phyloP scores from a whole-genome alignment of 2,797 vertebrate genomes.

The Onychomys torridus region DNA sequence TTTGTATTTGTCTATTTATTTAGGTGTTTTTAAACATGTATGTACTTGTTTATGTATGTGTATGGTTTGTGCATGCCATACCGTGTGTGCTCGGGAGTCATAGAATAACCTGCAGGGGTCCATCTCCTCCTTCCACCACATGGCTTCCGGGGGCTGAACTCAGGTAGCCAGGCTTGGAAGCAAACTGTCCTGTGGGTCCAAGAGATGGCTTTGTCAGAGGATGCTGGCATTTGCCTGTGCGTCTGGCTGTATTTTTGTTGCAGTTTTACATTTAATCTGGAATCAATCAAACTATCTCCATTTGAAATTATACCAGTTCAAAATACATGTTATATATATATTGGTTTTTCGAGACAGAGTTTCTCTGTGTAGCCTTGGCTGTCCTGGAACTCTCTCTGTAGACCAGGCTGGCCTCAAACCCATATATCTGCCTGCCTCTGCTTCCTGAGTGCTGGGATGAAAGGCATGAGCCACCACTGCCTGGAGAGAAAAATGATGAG shows the following conservation, averaged over 20 bases:
- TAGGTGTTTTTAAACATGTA: not conserved
- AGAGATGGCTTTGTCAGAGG: slow-evolving; percentile 23
- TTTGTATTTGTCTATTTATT: not conserved
- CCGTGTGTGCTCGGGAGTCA: not conserved
- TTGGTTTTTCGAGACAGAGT: not conserved
- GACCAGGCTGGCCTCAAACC: not conserved
- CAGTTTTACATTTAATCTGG: slow-evolving; percentile 57
- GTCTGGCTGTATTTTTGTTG: not conserved
- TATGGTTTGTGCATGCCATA: not conserved
- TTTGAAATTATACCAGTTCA: slow-evolving; percentile 41
- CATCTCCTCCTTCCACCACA: not conserved
- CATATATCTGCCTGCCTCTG: not conserved
- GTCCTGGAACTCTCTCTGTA: not conserved
- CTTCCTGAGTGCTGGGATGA: not conserved
- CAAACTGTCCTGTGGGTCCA: not conserved
- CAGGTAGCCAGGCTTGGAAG: not conserved
- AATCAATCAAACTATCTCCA: slow-evolving; percentile 18
- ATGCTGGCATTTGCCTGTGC: not conserved
- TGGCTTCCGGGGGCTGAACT: not conserved
- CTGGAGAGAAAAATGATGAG: slow-evolving; percentile 3
- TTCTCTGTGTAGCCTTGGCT: not conserved
- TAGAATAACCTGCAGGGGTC: not conserved
- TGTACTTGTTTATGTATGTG: not conserved
- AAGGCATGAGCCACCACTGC: not conserved
- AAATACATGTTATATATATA: not conserved